Percentiles rank a stretch among this genome's conserved stretches.
Conservation (phyloP, 2,113 vertebrate genomes). For the Platanista minor region DNA sequence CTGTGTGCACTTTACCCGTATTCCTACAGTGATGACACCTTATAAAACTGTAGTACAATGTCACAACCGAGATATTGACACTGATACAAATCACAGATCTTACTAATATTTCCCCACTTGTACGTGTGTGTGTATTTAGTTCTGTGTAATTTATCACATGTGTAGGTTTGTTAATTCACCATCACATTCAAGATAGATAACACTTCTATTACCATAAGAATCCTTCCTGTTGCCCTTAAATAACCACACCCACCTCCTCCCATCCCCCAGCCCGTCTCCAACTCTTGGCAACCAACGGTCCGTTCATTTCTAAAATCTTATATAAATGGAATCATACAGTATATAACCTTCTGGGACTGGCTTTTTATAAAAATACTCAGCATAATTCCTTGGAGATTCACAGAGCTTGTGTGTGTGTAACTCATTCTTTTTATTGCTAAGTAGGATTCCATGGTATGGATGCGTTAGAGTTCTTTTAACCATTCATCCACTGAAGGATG, state of each 20-base stretch:
- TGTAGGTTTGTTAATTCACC: background rate
- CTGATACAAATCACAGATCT: background rate
- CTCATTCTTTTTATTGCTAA: slow-evolving; percentile 1
- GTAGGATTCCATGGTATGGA: background rate
- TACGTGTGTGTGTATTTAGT: background rate
- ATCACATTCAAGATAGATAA: background rate
- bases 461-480: background rate
- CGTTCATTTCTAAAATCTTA: background rate
- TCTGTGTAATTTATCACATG: background rate
- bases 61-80: background rate
- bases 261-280: background rate
- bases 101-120: background rate
- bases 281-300: background rate
- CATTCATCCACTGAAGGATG: background rate
- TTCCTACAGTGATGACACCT: background rate
- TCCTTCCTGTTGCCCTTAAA: background rate
- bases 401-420: background rate
- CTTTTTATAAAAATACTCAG: background rate
- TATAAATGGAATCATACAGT: background rate
- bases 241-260: background rate
- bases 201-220: background rate
- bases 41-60: background rate
- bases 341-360: background rate
- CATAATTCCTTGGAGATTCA: background rate
- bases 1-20: background rate